Evolutionary conservation across 2,113 vertebrate species (phyloP).

Genomic region (Natator depressus): DNA sequence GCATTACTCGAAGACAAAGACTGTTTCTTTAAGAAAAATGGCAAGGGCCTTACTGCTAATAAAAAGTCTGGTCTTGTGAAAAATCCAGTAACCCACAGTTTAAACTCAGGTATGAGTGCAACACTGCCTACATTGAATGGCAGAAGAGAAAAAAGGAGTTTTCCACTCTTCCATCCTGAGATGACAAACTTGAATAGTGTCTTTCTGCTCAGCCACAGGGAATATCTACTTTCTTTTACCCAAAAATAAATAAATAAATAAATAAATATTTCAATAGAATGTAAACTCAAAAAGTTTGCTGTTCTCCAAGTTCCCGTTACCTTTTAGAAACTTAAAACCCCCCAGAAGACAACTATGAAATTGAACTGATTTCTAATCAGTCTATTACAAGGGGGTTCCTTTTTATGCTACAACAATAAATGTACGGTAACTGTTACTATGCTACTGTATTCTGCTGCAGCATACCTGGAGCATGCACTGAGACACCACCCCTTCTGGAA

Average conservation of each 20-base stretch:
- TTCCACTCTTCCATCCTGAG: no score
- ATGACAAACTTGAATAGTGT: background rate
- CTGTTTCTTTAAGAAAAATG: no score
- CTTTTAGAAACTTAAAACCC: background rate
- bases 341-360: no score
- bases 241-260: background rate
- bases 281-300: background rate
- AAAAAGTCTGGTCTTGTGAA: background rate
- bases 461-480: constrained; percentile 97
- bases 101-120: background rate
- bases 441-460: background rate
- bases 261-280: background rate
- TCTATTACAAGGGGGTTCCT: background rate
- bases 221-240: background rate
- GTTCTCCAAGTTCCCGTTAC: background rate
- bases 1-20: background rate
- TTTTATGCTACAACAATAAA: background rate
- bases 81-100: background rate
- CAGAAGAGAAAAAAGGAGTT: no score
- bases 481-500: constrained; percentile 96
- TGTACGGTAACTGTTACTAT: background rate
- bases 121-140: no score
- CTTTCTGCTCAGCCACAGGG: background rate
- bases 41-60: background rate
- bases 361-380: background rate